Evolutionary conservation across 37 sponge, comb jelly and placozoan genomes (phyloP), one percentile per base, ranked within the genome.

Genomic region (Dysidea cf. avara): DNA sequence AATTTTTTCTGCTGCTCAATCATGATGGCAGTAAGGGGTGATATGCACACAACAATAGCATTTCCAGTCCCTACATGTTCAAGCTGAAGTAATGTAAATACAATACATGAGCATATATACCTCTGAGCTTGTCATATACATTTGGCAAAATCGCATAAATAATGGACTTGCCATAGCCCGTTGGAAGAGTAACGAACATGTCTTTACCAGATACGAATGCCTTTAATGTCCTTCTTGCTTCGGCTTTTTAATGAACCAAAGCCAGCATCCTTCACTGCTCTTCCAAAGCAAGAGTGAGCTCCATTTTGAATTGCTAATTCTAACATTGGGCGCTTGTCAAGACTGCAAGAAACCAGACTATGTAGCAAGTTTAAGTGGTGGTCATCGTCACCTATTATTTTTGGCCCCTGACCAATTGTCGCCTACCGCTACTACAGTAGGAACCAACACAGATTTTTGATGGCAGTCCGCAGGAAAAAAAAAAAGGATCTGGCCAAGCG

Each of bases 161-260:
- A 21, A 21, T 31, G 17, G 61, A 60, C 22, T n/a, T 60, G 16
- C 61, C 61, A 60, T 60, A 60, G 18, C 61, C 61, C 29, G 61
- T 60, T 1, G 61, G 61, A 17, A 60, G 33, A 31, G 61, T 17
- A 17, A 60, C 61, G 22, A 60, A 60, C 11, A 25, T 31, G 22
- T 60, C 61, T 25, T 24, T 7, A 6, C 61, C 61, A 21, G 16
- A 12, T 11, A 60, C 28, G 3, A 60, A 60, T 28, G 61, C 61
- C 30, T n/a, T n/a, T n/a, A n/a, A n/a, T n/a, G n/a, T n/a, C n/a
- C n/a, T n/a, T n/a, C n/a, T n/a, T n/a, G n/a, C n/a, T n/a, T n/a
- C n/a, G n/a, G n/a, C n/a, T n/a, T n/a, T n/a, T n/a, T n/a, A n/a
- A n/a, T 60, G 28, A 2, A 2, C 11, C 28, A 60, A 60, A 33